phyloP scores from a whole-genome alignment of 2,113 vertebrate species.

The Dicaeum eximium region DNA sequence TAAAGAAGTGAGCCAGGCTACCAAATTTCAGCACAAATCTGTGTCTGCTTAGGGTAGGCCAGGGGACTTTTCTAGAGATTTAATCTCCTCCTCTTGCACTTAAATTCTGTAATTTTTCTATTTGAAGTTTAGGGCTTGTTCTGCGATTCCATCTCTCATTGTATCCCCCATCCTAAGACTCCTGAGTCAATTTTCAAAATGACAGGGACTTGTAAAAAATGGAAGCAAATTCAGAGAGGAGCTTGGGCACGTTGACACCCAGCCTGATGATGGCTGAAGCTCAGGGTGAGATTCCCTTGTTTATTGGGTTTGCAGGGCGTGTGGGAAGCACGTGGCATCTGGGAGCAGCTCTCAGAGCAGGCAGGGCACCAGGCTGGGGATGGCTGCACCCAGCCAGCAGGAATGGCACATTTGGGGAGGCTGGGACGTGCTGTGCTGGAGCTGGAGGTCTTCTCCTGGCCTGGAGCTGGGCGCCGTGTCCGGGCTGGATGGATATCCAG shows the following conservation, averaged over 20 bases:
- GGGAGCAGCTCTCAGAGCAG: neutral
- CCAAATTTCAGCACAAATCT: neutral
- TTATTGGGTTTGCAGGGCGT: neutral
- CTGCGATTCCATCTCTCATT: neutral
- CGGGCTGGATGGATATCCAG: neutral
- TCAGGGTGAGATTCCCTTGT: neutral
- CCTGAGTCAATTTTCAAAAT: neutral
- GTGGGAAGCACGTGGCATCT: neutral
- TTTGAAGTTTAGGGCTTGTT: neutral
- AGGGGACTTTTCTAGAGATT: neutral
- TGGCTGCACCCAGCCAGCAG: neutral
- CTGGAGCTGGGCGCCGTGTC: accelerated
- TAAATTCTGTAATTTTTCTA: neutral
- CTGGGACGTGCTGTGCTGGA: neutral
- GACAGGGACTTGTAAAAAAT: neutral
- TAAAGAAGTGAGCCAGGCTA: neutral
- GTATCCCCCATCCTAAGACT: neutral
- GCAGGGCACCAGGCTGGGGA: accelerated
- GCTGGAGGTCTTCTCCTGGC: neutral
- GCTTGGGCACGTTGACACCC: neutral
- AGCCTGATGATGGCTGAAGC: neutral
- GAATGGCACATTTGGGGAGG: neutral
- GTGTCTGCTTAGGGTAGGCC: neutral
- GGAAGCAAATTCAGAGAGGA: neutral
- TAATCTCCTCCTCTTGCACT: neutral